These are phyloP conservation scores for Triplophysa dalaica DNA, from an alignment of 2,113 vertebrate species.

Conservation along the genomic window DNA sequence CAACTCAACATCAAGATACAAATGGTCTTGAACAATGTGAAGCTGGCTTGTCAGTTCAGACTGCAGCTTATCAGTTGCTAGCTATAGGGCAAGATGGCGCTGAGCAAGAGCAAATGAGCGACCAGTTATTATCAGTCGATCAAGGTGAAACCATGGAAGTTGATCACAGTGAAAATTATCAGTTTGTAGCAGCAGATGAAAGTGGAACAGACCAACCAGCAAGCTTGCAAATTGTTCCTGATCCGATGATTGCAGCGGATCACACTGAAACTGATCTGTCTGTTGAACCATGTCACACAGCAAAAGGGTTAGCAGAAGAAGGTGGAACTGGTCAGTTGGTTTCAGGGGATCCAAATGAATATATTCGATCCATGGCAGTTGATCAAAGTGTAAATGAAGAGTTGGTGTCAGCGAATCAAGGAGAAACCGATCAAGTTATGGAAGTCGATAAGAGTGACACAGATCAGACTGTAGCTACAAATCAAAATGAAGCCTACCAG, in stretches of 20 bases:
- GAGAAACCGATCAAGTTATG: neutral
- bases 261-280: neutral
- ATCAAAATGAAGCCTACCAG: neutral
- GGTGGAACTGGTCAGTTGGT: neutral
- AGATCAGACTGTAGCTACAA: neutral
- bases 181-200: neutral
- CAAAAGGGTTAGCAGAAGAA: neutral
- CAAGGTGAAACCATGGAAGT: slow-evolving; percentile 3
- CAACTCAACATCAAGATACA: neutral
- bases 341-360: slow-evolving; percentile 1
- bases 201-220: neutral
- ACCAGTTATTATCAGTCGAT: neutral
- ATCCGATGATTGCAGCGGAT: neutral
- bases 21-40: neutral
- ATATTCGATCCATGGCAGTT: neutral
- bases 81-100: neutral
- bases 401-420: neutral
- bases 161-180: neutral
- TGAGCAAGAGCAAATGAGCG: neutral
- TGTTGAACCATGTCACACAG: neutral
- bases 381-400: neutral
- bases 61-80: neutral
- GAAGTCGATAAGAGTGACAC: neutral
- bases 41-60: neutral
- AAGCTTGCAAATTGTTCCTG: neutral